Conservation (phyloP, 1,140 invertebrate genomes). For the Solen grandis region DNA sequence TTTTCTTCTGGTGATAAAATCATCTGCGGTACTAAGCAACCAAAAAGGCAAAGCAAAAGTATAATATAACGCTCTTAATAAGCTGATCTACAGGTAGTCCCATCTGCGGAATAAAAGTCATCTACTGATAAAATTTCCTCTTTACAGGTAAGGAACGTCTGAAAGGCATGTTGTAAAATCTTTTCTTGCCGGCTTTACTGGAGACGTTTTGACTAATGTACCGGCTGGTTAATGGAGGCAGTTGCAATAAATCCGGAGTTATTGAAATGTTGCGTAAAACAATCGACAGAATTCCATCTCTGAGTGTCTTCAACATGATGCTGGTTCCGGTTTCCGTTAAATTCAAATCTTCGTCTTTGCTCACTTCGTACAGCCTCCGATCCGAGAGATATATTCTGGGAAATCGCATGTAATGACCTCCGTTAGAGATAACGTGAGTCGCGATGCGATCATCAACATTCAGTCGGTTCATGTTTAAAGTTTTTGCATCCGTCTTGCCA, state of each 20-base stretch:
- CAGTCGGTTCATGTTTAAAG: background rate
- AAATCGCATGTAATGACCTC: conserved; percentile 24
- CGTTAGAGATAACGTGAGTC: background rate
- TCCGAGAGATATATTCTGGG: background rate
- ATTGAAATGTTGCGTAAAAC: conserved; percentile 7
- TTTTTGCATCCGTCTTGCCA: background rate
- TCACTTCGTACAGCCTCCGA: background rate
- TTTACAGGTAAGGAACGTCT: too few species aligned
- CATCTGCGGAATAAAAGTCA: too few species aligned
- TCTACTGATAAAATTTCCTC: too few species aligned
- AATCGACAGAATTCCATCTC: conserved; percentile 10
- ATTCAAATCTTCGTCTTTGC: background rate
- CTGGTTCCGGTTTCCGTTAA: background rate
- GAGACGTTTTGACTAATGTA: conserved; percentile 16
- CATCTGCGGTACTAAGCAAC: too few species aligned
- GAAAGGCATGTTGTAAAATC: too few species aligned
- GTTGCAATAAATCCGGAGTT: conserved; percentile 1
- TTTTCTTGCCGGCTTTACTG: too few species aligned
- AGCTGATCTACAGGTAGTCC: too few species aligned
- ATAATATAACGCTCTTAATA: too few species aligned
- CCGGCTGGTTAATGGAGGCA: background rate
- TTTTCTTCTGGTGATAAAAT: too few species aligned
- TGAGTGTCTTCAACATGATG: conserved; percentile 1
- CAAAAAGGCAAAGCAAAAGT: too few species aligned
- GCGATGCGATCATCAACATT: conserved; percentile 13